phyloP scores from a whole-genome alignment of 2,113 vertebrate species.

The Steatornis caripensis region DNA sequence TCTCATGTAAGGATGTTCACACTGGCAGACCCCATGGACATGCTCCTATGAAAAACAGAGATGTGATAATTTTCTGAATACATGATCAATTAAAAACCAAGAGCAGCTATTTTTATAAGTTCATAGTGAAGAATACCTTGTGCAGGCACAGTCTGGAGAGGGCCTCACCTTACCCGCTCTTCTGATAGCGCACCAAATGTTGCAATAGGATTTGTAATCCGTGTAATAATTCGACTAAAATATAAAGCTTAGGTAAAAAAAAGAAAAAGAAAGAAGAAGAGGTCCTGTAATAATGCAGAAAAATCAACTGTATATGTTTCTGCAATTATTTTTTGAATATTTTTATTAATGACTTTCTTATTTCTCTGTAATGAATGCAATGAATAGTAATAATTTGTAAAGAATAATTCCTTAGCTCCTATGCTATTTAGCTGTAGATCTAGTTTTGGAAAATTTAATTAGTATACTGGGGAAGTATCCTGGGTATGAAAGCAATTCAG shows the following conservation, averaged over 20 bases:
- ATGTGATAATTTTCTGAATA: background rate
- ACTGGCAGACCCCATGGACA: background rate
- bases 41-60: background rate
- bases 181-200: background rate
- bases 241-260: background rate
- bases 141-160: background rate
- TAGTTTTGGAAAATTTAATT: background rate
- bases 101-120: background rate
- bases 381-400: background rate
- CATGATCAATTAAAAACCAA: background rate
- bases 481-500: background rate
- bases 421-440: background rate
- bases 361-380: background rate
- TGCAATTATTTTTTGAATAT: background rate
- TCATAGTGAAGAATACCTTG: background rate
- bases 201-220: background rate
- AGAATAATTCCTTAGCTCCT: background rate
- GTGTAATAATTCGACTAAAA: background rate
- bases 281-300: background rate
- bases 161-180: background rate
- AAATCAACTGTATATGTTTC: background rate
- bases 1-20: background rate
- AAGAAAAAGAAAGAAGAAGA: rapidly evolving
- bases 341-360: background rate
- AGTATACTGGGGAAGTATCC: background rate